phyloP scores from a whole-genome alignment of 1,140 invertebrate species.

The Brachionus plicatilis region DNA sequence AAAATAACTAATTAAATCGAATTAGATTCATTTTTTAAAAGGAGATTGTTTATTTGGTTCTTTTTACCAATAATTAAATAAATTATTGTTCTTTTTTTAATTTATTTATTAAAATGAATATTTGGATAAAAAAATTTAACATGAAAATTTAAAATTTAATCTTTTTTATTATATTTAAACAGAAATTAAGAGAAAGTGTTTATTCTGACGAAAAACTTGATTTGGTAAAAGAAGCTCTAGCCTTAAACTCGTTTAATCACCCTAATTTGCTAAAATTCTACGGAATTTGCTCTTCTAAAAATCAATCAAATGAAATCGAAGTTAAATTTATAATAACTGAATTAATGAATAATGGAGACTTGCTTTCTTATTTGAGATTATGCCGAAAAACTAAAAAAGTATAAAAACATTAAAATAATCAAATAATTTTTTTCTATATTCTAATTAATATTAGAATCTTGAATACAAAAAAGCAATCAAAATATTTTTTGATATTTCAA shows the following conservation, averaged over 20 bases:
- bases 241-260: constrained; percentile 24
- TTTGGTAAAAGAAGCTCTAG: constrained; percentile 33
- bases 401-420: not conserved
- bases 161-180: not conserved
- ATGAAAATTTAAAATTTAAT: too few relatives aligned
- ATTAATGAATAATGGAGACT: constrained; percentile 16
- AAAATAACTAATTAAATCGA: too few relatives aligned
- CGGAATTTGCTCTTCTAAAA: not conserved
- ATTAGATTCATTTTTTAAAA: too few relatives aligned
- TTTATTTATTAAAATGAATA: too few relatives aligned
- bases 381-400: not conserved
- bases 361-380: not conserved
- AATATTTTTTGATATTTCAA: constrained; percentile 15
- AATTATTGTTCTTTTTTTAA: too few relatives aligned
- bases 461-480: constrained; percentile 21
- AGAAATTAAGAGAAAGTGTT: not conserved
- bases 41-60: too few relatives aligned
- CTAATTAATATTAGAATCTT: not conserved
- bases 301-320: not conserved
- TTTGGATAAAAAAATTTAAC: too few relatives aligned
- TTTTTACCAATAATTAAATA: too few relatives aligned
- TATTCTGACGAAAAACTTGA: constrained; percentile 12
- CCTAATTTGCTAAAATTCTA: constrained; percentile 17
- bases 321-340: constrained; percentile 23
- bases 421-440: not conserved